A percentile compares a stretch with the other conserved stretches of the same genome.
These are phyloP conservation scores for Axea sp. DNA, from an alignment of 2,888 invertebrate genomes.

Conservation along the genomic window DNA sequence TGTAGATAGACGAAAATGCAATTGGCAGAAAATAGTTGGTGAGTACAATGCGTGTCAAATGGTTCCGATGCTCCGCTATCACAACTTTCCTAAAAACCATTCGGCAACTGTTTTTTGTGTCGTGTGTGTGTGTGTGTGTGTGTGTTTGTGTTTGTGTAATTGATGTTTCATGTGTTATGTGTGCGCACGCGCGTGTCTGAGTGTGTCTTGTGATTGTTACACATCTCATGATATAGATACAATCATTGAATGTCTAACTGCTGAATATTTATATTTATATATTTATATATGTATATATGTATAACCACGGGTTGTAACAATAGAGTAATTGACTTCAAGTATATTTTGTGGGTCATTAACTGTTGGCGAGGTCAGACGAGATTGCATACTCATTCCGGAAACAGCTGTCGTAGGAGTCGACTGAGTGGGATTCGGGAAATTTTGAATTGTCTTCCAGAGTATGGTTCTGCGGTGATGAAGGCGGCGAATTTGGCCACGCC, in stretches of 20 bases:
- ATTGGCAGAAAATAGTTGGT: slow-evolving; percentile 27
- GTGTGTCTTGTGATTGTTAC: slow-evolving; percentile 30
- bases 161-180: slow-evolving; percentile 3
- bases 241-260: slow-evolving; percentile 49
- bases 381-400: slow-evolving; percentile 50
- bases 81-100: slow-evolving; percentile 22
- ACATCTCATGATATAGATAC: slow-evolving; percentile 45
- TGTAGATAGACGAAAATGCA: slow-evolving; percentile 56
- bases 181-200: not conserved
- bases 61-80: slow-evolving; percentile 29
- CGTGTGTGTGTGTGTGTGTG: slow-evolving; percentile 1
- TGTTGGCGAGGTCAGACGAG: slow-evolving; percentile 62
- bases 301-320: slow-evolving; percentile 70
- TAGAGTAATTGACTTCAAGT: slow-evolving; percentile 79
- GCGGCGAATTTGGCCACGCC: not conserved
- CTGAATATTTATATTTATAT: slow-evolving; percentile 37
- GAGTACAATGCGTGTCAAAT: slow-evolving; percentile 11
- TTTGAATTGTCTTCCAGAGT: slow-evolving; percentile 4
- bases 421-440: slow-evolving; percentile 17
- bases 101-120: slow-evolving; percentile 16
- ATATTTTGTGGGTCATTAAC: slow-evolving; percentile 69
- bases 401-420: slow-evolving; percentile 49
- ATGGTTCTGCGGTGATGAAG: not conserved
- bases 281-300: slow-evolving; percentile 58
- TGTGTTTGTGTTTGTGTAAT: slow-evolving; percentile 7